Percentiles rank a stretch among this genome's conserved stretches.
phyloP scores from a whole-genome alignment of 2,113 vertebrate species.

The Axis porcinus region DNA sequence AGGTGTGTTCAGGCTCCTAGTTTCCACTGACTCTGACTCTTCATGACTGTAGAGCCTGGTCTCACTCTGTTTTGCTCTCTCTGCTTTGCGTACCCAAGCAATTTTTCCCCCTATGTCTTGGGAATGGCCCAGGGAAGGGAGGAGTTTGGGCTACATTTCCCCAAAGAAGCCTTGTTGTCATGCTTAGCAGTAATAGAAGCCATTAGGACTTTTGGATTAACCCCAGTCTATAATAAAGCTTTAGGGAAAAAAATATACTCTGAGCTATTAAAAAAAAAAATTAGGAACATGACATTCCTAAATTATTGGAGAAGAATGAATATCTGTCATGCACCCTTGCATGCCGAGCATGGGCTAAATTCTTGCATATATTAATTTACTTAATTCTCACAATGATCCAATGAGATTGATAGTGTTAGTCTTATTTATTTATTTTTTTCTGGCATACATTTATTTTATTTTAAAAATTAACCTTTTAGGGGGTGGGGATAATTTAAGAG shows the following conservation, averaged over 20 bases:
- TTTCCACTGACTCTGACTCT: background rate
- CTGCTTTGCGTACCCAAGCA: background rate
- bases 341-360: accelerated
- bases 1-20: accelerated
- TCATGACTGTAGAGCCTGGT: background rate
- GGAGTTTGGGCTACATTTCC: background rate
- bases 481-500: background rate
- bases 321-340: background rate
- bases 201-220: background rate
- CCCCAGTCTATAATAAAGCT: background rate
- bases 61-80: background rate
- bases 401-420: background rate
- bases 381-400: background rate
- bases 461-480: background rate
- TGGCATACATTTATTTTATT: background rate
- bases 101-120: accelerated
- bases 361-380: background rate
- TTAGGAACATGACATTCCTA: background rate
- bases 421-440: background rate
- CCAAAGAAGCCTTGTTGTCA: background rate
- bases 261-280: background rate
- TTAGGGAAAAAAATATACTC: background rate
- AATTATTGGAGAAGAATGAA: background rate
- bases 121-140: background rate
- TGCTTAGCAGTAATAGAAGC: background rate